Evolutionary conservation across 2,797 vertebrate genomes (phyloP).

Genomic region (Chiroxiphia lanceolata): DNA sequence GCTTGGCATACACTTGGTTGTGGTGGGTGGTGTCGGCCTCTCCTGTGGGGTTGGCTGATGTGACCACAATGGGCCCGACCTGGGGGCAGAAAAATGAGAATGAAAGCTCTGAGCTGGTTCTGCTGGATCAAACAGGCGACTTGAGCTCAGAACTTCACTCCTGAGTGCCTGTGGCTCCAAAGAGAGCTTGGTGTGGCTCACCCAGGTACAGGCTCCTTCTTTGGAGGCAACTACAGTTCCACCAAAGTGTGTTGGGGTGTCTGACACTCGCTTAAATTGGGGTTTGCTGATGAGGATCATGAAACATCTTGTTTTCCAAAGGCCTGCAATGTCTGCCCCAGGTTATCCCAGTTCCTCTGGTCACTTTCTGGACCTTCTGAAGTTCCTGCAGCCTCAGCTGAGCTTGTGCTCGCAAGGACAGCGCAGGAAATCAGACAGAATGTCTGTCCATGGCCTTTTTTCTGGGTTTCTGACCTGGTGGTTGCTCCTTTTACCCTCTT

Average conservation of each 20-base stretch:
- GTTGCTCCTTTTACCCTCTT: not conserved
- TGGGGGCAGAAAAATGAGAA: not conserved
- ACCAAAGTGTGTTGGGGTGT: not conserved
- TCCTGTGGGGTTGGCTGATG: constrained; percentile 90
- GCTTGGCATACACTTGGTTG: constrained; percentile 90
- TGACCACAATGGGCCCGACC: constrained; percentile 91
- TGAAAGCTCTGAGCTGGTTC: not conserved
- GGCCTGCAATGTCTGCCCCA: not conserved
- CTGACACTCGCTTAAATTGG: not conserved
- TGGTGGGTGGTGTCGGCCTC: constrained; percentile 93
- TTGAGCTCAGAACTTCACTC: not conserved
- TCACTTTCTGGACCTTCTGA: not conserved
- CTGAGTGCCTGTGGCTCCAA: not conserved
- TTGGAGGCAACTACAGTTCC: not conserved
- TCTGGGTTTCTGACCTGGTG: not conserved
- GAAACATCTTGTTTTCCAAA: not conserved
- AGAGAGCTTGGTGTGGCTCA: not conserved
- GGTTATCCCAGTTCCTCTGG: not conserved
- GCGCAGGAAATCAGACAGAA: accelerated
- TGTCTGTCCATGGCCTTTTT: not conserved
- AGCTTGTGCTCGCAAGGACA: not conserved
- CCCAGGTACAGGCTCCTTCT: not conserved
- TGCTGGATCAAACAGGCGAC: not conserved
- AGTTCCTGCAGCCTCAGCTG: not conserved
- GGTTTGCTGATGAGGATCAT: not conserved